These are phyloP conservation scores for Chelonus formosanus DNA, from an alignment of 2,888 invertebrate genomes.

Conservation along the genomic window DNA sequence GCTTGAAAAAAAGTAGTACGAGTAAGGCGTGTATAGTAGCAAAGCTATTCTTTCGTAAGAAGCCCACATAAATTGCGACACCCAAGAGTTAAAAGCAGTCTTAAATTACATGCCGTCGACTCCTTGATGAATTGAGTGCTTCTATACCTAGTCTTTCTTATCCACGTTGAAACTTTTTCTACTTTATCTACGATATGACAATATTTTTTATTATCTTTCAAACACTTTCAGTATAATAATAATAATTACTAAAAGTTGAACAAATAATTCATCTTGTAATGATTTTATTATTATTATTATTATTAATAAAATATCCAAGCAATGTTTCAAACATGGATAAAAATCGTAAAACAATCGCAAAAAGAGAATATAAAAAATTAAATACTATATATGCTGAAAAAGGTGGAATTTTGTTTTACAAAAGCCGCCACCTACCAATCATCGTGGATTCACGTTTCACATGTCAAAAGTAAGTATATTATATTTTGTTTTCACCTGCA, in stretches of 20 bases:
- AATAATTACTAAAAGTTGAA: too few species aligned
- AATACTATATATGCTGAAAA: too few species aligned
- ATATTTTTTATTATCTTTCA: constrained; percentile 33
- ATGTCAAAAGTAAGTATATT: constrained; percentile 24
- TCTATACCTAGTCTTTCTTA: constrained; percentile 45
- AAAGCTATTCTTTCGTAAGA: constrained; percentile 64
- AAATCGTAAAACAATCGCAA: too few species aligned
- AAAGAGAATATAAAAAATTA: too few species aligned
- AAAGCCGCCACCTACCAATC: constrained; percentile 8
- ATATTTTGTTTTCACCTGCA: constrained; percentile 26
- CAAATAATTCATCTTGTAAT: too few species aligned
- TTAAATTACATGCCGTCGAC: constrained; percentile 65
- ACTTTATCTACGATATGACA: constrained; percentile 12
- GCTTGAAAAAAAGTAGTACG: constrained; percentile 3
- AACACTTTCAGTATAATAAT: constrained; percentile 14
- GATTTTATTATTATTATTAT: too few species aligned
- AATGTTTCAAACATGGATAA: too few species aligned
- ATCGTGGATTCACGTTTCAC: constrained; percentile 12
- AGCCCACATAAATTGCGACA: constrained; percentile 66
- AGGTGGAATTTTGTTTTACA: neutral
- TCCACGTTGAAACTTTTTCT: constrained; percentile 31
- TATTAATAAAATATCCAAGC: too few species aligned
- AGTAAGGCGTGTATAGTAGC: constrained; percentile 48
- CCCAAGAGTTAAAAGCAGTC: constrained; percentile 66
- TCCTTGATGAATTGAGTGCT: constrained; percentile 66